phyloP scores from a whole-genome alignment of 2,888 invertebrate species.

The Euzophera pinguis region DNA sequence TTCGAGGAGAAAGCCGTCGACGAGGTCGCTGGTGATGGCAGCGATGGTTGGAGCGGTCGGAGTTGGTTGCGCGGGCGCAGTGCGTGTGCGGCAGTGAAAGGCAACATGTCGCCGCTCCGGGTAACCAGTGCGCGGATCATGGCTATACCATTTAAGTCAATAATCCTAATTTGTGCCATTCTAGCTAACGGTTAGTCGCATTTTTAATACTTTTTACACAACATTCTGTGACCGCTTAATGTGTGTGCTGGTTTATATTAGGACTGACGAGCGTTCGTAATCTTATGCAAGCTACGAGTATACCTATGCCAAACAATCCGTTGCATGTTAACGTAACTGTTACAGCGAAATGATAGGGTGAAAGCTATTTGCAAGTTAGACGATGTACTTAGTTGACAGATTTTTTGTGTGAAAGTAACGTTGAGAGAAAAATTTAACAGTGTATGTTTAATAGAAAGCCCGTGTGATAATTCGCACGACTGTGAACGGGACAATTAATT shows the following conservation, averaged over 20 bases:
- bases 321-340: conserved; percentile 57
- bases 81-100: conserved; percentile 74
- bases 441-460: conserved; percentile 23
- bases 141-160: conserved; percentile 51
- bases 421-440: background rate
- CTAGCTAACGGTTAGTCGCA: conserved; percentile 64
- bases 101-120: conserved; percentile 56
- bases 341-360: conserved; percentile 55
- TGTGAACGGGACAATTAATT: background rate
- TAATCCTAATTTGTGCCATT: conserved; percentile 63
- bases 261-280: conserved; percentile 37
- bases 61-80: conserved; percentile 40
- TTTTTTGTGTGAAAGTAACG: conserved; percentile 19
- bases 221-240: background rate
- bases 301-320: conserved; percentile 46
- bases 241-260: conserved; percentile 8
- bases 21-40: conserved; percentile 56
- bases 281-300: conserved; percentile 71
- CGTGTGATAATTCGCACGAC: conserved; percentile 16
- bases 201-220: conserved; percentile 22
- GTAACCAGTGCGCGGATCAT: conserved; percentile 50
- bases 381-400: conserved; percentile 12
- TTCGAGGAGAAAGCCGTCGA: conserved; percentile 66
- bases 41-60: conserved; percentile 32
- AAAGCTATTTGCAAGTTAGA: conserved; percentile 52